Base-by-base conservation (phyloP, 2,888 invertebrate genomes). In the Alcis repandata region DNA sequence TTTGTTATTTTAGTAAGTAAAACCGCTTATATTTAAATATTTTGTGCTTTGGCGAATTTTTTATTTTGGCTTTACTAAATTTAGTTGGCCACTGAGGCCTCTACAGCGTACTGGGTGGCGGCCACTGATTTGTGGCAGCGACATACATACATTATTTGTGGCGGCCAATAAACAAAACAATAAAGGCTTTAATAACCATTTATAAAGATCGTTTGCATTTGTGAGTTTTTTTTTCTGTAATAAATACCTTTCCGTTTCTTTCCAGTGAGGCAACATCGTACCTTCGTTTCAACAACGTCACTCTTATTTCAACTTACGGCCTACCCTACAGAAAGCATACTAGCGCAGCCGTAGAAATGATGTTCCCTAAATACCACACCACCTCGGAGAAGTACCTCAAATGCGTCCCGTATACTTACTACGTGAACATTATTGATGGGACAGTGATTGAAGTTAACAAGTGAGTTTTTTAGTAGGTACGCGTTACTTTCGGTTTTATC, bases 271-370 rank as follows among this genome's bases (percentile, higher is more conserved):
- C 87, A 0, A 83, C 87, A 0, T 82, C 91, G 1, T 90, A 95
- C 75, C 78, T 95, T 17, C 93, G 92, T 1, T 97, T 96, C 79
- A 95, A 95, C 49, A 96, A 96, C 75, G 86, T 97, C n/a, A 96
- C 95, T 0, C 74, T 97, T 13, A 90, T 97, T 36, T 96, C 96
- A 0, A 93, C 94, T 0, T 89, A 94, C 71, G 96, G 96, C 0
- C 59, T 94, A 10, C 86, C 89, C 0, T 89, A 91, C 67, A 71
- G 79, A 1, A 85, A 88, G 22, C 80, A 83, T 33, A 75, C 82
- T 0, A 88, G 85, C 40, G 48, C 75, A 0, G 72, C 83, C 0
- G 82, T 89, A 0, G 90, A 93, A 17, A 79, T 85, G 38, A 94
- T 96, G 91, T 90, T 94, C 60, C 89, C 94, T 0, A 90, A 87